Percentiles rank a stretch among this genome's conserved stretches.
Evolutionary conservation across 53 echinoderm and acorn worm species (phyloP).

Genomic region (Echinometra lucunter): DNA sequence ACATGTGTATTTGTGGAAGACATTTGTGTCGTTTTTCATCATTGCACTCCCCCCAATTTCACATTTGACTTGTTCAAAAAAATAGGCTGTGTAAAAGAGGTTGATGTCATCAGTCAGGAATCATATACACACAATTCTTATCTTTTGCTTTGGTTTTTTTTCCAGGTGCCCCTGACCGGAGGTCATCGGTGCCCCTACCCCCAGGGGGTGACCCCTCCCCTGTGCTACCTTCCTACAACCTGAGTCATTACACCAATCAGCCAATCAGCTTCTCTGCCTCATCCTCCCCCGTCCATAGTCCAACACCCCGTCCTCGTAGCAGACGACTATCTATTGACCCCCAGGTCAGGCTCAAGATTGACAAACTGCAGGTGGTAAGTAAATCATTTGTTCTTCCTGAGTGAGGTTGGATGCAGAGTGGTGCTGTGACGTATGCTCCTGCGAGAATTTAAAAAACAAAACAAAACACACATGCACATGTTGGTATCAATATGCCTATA

Average conservation of each 20-base stretch:
- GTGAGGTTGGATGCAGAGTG: not conserved
- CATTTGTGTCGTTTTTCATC: too few relatives aligned
- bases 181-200: conserved; percentile 41
- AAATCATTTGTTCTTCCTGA: not conserved
- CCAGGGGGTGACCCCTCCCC: conserved; percentile 84
- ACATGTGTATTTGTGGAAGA: too few relatives aligned
- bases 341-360: conserved; percentile 85
- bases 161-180: conserved; percentile 16
- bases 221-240: conserved; percentile 75
- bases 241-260: conserved; percentile 59
- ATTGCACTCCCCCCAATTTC: too few relatives aligned
- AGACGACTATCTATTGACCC: conserved; percentile 92
- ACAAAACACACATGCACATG: too few relatives aligned
- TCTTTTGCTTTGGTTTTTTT: not conserved
- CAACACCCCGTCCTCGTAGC: conserved; percentile 59
- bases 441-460: too few relatives aligned
- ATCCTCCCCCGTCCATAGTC: conserved; percentile 55
- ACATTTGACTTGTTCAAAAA: too few relatives aligned
- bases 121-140: not conserved
- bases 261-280: conserved; percentile 29
- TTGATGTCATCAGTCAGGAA: not conserved
- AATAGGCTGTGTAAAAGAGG: too few relatives aligned
- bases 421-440: too few relatives aligned
- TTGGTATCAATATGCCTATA: too few relatives aligned
- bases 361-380: conserved; percentile 96